Evolutionary conservation across 2,888 invertebrate species (phyloP).

Genomic region (Campopleginae sp.): DNA sequence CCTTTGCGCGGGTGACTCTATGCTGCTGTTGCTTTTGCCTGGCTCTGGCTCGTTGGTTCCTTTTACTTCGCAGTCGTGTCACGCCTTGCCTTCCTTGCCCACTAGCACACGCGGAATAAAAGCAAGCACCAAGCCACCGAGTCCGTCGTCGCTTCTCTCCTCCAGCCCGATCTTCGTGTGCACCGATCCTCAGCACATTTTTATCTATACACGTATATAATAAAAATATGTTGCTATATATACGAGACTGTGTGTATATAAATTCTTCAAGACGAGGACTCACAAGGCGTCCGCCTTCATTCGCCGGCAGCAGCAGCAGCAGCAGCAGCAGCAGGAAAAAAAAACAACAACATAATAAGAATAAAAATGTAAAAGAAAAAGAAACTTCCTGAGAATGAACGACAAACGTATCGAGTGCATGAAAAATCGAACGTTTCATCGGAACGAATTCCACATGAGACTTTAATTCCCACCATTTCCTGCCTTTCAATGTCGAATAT

Average conservation of each 20-base stretch:
- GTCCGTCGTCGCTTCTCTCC: constrained; percentile 62
- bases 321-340: constrained; percentile 10
- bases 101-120: constrained; percentile 72
- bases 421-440: constrained; percentile 60
- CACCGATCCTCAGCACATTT: constrained; percentile 46
- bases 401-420: constrained; percentile 62
- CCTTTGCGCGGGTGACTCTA: constrained; percentile 84
- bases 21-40: constrained; percentile 68
- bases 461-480: constrained; percentile 7
- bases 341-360: background rate
- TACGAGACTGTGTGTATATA: constrained; percentile 38
- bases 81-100: constrained; percentile 81
- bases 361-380: constrained; percentile 7
- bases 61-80: constrained; percentile 83
- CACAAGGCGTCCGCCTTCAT: constrained; percentile 41
- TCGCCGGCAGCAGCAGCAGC: constrained; percentile 22
- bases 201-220: constrained; percentile 32
- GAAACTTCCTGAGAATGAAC: constrained; percentile 29
- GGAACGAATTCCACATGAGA: constrained; percentile 48
- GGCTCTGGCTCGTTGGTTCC: constrained; percentile 73
- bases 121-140: constrained; percentile 66
- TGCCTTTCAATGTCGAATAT: constrained; percentile 35
- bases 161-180: constrained; percentile 62
- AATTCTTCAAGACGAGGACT: constrained; percentile 59
- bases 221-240: constrained; percentile 16